Percentiles rank a stretch among this genome's conserved stretches.
Evolutionary conservation across 2,888 invertebrate genomes (phyloP).

Genomic region (Zhuqinia jingwanae): DNA sequence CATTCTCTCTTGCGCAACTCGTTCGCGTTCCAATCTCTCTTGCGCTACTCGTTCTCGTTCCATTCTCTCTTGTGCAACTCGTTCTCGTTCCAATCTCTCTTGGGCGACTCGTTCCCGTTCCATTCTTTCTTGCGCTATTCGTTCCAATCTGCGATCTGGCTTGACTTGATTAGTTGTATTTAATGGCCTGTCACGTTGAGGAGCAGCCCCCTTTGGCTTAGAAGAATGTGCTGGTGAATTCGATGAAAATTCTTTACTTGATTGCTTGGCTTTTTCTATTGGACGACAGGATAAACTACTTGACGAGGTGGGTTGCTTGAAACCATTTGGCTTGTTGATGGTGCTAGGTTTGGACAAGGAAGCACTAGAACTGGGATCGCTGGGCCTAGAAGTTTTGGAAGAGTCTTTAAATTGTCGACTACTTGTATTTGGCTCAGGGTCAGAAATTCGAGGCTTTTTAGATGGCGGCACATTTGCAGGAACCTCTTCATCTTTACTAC

Average conservation of each 20-base stretch:
- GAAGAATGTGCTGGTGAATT: not conserved
- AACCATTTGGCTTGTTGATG: not conserved
- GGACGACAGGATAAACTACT: not conserved
- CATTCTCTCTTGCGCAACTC: constrained; percentile 20
- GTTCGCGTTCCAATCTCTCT: constrained; percentile 15
- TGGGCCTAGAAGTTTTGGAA: not conserved
- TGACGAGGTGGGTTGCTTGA: not conserved
- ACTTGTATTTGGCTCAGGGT: not conserved
- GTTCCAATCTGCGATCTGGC: not conserved
- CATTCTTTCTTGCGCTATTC: constrained; percentile 10
- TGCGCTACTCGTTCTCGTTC: constrained; percentile 12
- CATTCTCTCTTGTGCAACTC: constrained; percentile 23
- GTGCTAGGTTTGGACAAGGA: not conserved
- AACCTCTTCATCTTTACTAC: constrained; percentile 40
- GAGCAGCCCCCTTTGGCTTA: not conserved
- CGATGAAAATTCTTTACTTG: not conserved
- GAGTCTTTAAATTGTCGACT: not conserved
- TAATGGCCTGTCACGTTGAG: not conserved
- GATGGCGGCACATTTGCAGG: not conserved
- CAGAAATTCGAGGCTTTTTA: not conserved
- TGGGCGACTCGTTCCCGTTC: no score
- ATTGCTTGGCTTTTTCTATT: not conserved
- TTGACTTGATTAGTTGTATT: not conserved
- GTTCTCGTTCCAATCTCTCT: no score
- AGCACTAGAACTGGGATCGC: not conserved